Evolutionary conservation across 2,113 vertebrate genomes (phyloP).

Genomic region (Brienomyrus longianalis): DNA sequence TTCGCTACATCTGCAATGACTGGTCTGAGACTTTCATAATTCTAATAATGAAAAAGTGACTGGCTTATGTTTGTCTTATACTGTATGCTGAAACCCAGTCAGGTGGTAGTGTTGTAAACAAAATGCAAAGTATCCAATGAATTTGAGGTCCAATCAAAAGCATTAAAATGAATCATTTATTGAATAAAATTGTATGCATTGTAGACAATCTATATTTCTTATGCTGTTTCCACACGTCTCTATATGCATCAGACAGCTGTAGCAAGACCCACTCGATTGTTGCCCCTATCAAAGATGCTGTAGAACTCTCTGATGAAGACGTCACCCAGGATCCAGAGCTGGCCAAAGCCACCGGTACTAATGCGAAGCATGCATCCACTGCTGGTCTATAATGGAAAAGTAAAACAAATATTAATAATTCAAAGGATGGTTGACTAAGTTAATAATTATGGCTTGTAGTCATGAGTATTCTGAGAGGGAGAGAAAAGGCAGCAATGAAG

Average conservation of each 20-base stretch:
- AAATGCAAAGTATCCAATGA: background rate
- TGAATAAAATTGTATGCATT: background rate
- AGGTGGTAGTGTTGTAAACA: background rate
- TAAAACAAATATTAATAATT: background rate
- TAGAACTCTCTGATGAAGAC: background rate
- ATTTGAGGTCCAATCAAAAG: background rate
- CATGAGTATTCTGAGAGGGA: background rate
- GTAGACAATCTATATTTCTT: background rate
- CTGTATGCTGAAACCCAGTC: background rate
- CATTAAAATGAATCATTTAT: background rate
- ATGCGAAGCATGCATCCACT: conserved; percentile 41
- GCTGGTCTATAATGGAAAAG: background rate
- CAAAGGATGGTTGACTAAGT: background rate
- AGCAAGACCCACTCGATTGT: background rate
- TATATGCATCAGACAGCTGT: background rate
- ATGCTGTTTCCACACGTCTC: background rate
- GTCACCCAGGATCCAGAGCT: conserved; percentile 19
- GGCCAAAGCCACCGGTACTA: conserved; percentile 27
- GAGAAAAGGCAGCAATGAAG: background rate
- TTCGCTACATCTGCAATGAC: background rate
- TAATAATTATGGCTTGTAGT: background rate
- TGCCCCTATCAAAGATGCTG: background rate
- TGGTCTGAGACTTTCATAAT: background rate
- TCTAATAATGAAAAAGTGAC: background rate
- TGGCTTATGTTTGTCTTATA: background rate